phyloP scores from a whole-genome alignment of 2,888 invertebrate species.

The Lasioglossum calceatum region DNA sequence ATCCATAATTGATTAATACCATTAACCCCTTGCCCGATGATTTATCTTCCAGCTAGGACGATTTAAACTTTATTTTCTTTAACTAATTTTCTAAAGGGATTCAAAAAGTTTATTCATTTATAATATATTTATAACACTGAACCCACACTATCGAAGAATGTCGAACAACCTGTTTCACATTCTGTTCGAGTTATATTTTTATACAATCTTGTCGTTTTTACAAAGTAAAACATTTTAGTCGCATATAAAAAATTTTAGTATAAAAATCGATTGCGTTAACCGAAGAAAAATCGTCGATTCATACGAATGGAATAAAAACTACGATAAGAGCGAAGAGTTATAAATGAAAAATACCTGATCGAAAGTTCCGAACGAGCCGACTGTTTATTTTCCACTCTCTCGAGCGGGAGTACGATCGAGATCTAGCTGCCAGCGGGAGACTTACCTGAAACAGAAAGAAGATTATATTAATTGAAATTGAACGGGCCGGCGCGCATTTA shows the following conservation, averaged over 20 bases:
- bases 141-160: too few relatives aligned
- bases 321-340: not conserved
- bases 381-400: not conserved
- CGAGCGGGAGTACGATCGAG: not conserved
- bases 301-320: not conserved
- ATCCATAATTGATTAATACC: not conserved
- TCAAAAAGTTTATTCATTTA: too few relatives aligned
- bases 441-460: conserved; percentile 24
- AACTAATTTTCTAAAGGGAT: too few relatives aligned
- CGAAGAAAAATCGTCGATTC: not conserved
- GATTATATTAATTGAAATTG: not conserved
- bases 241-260: too few relatives aligned
- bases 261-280: not conserved
- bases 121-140: too few relatives aligned
- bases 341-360: not conserved
- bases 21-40: too few relatives aligned
- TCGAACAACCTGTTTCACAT: too few relatives aligned
- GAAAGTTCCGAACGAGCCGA: not conserved
- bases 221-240: too few relatives aligned
- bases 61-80: too few relatives aligned
- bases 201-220: too few relatives aligned
- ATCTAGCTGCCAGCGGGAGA: not conserved
- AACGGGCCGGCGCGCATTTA: not conserved
- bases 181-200: too few relatives aligned
- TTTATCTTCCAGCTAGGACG: too few relatives aligned